Evolutionary conservation across 2,113 vertebrate genomes (phyloP), one percentile per base, ranked within the genome.

Genomic region (Embiotoca jacksoni): DNA sequence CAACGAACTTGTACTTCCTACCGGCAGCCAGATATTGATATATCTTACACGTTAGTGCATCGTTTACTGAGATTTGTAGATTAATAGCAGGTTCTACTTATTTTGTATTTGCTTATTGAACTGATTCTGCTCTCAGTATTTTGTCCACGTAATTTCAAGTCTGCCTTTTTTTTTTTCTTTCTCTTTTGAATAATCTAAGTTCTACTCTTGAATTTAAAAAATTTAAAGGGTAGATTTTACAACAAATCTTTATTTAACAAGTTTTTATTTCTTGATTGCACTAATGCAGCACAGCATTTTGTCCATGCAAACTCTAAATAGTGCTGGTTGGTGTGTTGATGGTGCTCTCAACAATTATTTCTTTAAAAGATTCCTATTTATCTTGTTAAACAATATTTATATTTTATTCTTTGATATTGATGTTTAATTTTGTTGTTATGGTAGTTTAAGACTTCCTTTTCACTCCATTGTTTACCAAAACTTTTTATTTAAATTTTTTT

Each of bases 71-170:
- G 41, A 44, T 44, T 7, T 16, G 15, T 52, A 52, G 49, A 52
- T 23, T 7, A 23, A 23, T 13, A 11, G 3, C 30, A n/a, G 1
- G 36, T 30, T 59, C 37, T 59, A 7, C 5, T 49, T 57, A n/a
- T 30, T 16, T 52, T 52, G 5, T 1, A 39, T 23, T 7, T 44
- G 16, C 54, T 15, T 6, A 37, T 30, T 59, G 31, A 13, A 58
- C 16, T 23, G 61, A 71, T 49, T 67, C 9, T 55, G 32, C 37
- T 35, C 55, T 52, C 59, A 37, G 5, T 37, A 16, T 58, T 54
- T 44, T 7, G 37, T 74, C 6, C 39, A 30, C 1, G 16, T 2
- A 33, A 32, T 50, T 7, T 7, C 2, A 30, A 8, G 23, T 8
- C 16, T 47, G 46, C 33, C 30, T 53, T 1, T 11, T 30, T 23